Base-by-base conservation (phyloP, 23 tunicate genomes). In the Halocynthia aurantium region DNA sequence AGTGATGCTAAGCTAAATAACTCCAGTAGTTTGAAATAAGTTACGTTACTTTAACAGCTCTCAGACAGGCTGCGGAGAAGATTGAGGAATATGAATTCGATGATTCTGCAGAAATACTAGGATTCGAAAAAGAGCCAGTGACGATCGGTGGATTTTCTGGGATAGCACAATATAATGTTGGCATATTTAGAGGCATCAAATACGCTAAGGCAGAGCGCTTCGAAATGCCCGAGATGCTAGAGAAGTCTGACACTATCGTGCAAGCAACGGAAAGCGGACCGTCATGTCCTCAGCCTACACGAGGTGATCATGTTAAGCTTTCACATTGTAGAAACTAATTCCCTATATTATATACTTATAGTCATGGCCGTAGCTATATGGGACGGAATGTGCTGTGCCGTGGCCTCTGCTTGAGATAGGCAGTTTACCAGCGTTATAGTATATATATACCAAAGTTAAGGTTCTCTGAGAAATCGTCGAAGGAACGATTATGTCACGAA, bases 201-300 rank as follows among this genome's bases (percentile, higher is more conserved):
- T 74, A 74, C 22, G 78, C 78, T 13, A 53, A 5, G 13, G 78
- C 78, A 54, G 70, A 74, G 56, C 13, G 78, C 15, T 74, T 74
- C 57, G 78, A 22, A 31, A 74, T 54, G 19, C 78, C 78, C 19
- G 22, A 13, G 9, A 53, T 21, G 50, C 20, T 74, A 19, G 64
- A 56, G 10, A 8, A 12, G 10, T 13, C 56, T 0, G 78, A 54
- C 8, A 12, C 17, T 9, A 53, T 15, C 17, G 20, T 74, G 22
- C 11, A 13, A 53, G 78, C 78, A 9, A 54, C 19, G 20, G 20
- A 13, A 13, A 8, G 64, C 8, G 78, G 62, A 8, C 78, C 78
- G 9, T 74, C 78, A 13, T 74, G 78, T 74, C 78, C 78, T 52
- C 78, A 74, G 22, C 78, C 78, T 0, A 12, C 78, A 15, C 49